Evolutionary conservation across 2,797 vertebrate species (phyloP).

Genomic region (Gymnoscopelus braueri): DNA sequence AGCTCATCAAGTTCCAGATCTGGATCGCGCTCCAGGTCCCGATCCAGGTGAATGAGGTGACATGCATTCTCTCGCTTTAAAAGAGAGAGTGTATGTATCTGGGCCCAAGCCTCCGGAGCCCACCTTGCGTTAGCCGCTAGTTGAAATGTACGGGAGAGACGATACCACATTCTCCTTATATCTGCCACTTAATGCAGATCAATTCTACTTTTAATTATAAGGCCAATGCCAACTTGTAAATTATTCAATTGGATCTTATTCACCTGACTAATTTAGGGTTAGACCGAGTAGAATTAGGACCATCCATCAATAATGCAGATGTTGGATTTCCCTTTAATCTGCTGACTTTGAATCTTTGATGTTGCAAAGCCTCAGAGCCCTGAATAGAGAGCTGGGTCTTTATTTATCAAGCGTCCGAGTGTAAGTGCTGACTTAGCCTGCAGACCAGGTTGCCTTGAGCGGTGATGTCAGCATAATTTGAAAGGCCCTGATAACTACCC

Average conservation of each 20-base stretch:
- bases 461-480: not conserved
- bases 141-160: constrained; percentile 20
- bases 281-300: not conserved
- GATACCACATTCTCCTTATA: not conserved
- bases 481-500: not conserved
- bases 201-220: constrained; percentile 1
- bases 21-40: constrained; percentile 94
- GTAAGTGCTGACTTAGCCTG: constrained; percentile 4
- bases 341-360: constrained; percentile 10
- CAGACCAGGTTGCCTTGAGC: not conserved
- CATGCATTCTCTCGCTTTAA: constrained; percentile 86
- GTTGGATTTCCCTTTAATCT: not conserved
- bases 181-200: constrained; percentile 2
- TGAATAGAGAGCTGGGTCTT: constrained; percentile 50
- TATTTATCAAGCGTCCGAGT: constrained; percentile 50
- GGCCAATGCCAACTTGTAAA: not conserved
- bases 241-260: not conserved
- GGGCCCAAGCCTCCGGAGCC: constrained; percentile 69
- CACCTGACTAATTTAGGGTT: not conserved
- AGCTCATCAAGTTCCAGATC: constrained; percentile 98
- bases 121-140: constrained; percentile 31
- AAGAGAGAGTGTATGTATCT: constrained; percentile 84
- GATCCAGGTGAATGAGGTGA: constrained; percentile 99
- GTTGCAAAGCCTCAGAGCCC: constrained; percentile 18
- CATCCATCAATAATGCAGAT: not conserved